Evolutionary conservation across 1,140 invertebrate species (phyloP), one percentile per base, ranked within the genome.

Genomic region (Drosophila pallidifrons): DNA sequence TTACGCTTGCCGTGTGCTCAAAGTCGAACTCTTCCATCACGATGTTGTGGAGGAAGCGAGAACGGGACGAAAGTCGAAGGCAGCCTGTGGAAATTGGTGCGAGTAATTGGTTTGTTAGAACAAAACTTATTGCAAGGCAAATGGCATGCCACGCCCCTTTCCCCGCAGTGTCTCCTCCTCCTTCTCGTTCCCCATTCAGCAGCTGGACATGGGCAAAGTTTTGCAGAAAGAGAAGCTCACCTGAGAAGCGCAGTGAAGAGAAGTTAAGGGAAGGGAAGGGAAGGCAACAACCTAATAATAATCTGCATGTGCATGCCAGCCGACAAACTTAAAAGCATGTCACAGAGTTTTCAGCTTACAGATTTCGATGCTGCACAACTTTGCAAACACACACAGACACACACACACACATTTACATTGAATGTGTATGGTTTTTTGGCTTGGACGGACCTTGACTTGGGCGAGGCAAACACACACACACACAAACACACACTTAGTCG

Each of bases 51-150:
- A 75, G 54, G 55, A 51, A 60, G 65, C 49, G 51, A 67, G 45
- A 35, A 38, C 57, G 51, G 67, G 55, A 65, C 68, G 74, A 79
- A 83, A 82, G 81, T 74, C 71, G 70, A 71, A 76, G 71, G 78
- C 76, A 83, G 81, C 59, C 81, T 77, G 79, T 88, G 79, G 83
- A 87, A 87, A 87, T 87, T 87, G 83, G 83, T 88, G 83, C 83
- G 83, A 87, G 83, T 87, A 87, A 87, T 87, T 87, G 83, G 83
- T 87, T 87, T 87, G 83, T 87, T 87, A 87, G 83, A 87, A 87
- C 83, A 87, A 87, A 87, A 87, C 83, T 87, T 87, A 86, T 87
- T 67, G 82, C 59, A 70, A 75, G 67, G 65, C 72, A 75, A 75
- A 75, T 63, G 73, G 67, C 68, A 76, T 55, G 57, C 32, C 68